A percentile compares a stretch with the other conserved stretches of the same genome.
phyloP scores from a whole-genome alignment of 1,140 invertebrate species.

The Apolygus lucorum region DNA sequence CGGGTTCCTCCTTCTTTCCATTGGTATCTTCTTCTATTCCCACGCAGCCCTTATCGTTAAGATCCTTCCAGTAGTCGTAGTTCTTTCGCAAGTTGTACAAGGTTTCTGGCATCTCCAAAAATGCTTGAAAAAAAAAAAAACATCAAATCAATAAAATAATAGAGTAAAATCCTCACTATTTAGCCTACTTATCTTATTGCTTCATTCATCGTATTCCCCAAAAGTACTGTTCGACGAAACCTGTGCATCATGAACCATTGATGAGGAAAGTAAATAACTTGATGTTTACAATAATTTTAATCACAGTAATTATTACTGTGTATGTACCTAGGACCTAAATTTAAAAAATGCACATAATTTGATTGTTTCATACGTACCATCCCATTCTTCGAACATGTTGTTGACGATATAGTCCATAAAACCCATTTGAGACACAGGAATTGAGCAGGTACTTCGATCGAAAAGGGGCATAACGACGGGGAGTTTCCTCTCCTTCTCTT shows the following conservation, averaged over 20 bases:
- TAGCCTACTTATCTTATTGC: too few relatives aligned
- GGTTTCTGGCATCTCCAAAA: conserved; percentile 86
- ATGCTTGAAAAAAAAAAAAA: conserved; percentile 51
- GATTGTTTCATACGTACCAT: conserved; percentile 74
- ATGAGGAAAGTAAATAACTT: too few relatives aligned
- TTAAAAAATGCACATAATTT: too few relatives aligned
- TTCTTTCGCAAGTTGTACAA: conserved; percentile 73
- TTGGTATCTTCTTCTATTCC: conserved; percentile 25
- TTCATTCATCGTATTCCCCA: background rate
- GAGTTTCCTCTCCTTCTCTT: conserved; percentile 73
- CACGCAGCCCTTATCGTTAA: conserved; percentile 33
- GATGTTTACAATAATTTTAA: conserved; percentile 23
- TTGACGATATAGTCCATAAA: conserved; percentile 95
- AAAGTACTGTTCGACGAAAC: too few relatives aligned
- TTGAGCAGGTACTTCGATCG: conserved; percentile 82
- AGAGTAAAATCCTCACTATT: background rate
- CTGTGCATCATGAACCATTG: too few relatives aligned
- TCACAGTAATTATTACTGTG: too few relatives aligned
- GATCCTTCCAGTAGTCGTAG: conserved; percentile 83
- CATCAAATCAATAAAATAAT: conserved; percentile 24
- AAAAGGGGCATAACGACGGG: conserved; percentile 95
- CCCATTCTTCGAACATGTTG: conserved; percentile 95
- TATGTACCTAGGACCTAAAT: too few relatives aligned
- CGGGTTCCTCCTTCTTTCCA: background rate
- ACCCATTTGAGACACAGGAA: conserved; percentile 91